These are phyloP conservation scores for Idris sp. DNA, from an alignment of 1,140 invertebrate genomes.

Conservation along the genomic window DNA sequence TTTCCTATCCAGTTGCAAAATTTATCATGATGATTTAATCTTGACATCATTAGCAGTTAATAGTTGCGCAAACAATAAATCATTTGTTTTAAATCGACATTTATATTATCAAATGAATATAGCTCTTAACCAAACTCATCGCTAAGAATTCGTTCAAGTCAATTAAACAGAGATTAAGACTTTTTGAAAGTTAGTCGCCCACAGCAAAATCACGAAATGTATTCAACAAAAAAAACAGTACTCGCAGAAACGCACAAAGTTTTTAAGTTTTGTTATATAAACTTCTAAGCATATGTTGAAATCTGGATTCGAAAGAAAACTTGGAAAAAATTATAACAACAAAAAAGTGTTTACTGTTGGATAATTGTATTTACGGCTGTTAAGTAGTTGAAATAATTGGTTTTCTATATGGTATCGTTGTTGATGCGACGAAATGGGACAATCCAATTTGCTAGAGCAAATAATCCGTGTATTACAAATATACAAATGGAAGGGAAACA, in stretches of 20 bases:
- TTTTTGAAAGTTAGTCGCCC: conserved; percentile 49
- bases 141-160: conserved; percentile 30
- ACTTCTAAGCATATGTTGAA: conserved; percentile 37
- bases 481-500: conserved; percentile 19
- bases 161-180: conserved; percentile 47
- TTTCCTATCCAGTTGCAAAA: too few relatives aligned
- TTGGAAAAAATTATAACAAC: conserved; percentile 28
- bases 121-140: conserved; percentile 27
- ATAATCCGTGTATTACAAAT: conserved; percentile 11
- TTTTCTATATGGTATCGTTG: too few relatives aligned
- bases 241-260: conserved; percentile 45
- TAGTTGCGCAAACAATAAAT: too few relatives aligned
- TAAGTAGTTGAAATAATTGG: too few relatives aligned
- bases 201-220: conserved; percentile 33
- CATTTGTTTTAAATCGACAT: too few relatives aligned
- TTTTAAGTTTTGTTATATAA: conserved; percentile 55
- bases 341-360: too few relatives aligned
- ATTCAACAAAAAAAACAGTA: conserved; percentile 41
- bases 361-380: conserved; percentile 11
- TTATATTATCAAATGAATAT: too few relatives aligned
- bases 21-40: too few relatives aligned
- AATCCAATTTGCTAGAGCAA: conserved; percentile 7
- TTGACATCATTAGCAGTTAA: too few relatives aligned
- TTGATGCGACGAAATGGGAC: neutral
- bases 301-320: too few relatives aligned